phyloP scores from a whole-genome alignment of 2,888 invertebrate genomes.

The Drosophila anceps region DNA sequence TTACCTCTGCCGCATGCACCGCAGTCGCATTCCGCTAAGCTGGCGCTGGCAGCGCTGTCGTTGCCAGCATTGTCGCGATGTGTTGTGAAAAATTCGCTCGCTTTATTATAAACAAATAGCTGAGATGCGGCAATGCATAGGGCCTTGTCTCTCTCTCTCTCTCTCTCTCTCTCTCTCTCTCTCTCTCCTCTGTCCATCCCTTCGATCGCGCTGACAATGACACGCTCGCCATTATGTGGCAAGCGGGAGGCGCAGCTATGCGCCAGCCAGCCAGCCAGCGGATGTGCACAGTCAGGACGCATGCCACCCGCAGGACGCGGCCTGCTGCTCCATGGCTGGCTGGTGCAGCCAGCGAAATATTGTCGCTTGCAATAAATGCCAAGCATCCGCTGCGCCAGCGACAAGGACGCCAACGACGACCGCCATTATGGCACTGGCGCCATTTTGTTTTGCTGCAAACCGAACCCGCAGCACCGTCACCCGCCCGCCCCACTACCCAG shows the following conservation, averaged over 20 bases:
- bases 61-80: constrained; percentile 55
- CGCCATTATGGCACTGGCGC: constrained; percentile 73
- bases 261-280: constrained; percentile 44
- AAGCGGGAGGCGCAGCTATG: constrained; percentile 38
- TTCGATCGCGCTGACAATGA: constrained; percentile 48
- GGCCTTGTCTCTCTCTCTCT: not conserved
- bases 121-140: constrained; percentile 41
- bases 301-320: constrained; percentile 18
- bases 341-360: constrained; percentile 70
- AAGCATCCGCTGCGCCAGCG: constrained; percentile 75
- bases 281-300: constrained; percentile 45
- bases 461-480: not conserved
- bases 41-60: constrained; percentile 13
- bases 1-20: constrained; percentile 9
- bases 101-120: constrained; percentile 74
- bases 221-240: constrained; percentile 51
- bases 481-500: not conserved
- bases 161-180: not conserved
- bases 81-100: constrained; percentile 61
- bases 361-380: constrained; percentile 81
- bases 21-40: constrained; percentile 28
- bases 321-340: constrained; percentile 27
- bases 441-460: constrained; percentile 68
- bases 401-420: constrained; percentile 52
- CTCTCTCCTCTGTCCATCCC: not conserved